Conservation (phyloP, 2,888 invertebrate genomes). For the Ormyrus labotus region DNA sequence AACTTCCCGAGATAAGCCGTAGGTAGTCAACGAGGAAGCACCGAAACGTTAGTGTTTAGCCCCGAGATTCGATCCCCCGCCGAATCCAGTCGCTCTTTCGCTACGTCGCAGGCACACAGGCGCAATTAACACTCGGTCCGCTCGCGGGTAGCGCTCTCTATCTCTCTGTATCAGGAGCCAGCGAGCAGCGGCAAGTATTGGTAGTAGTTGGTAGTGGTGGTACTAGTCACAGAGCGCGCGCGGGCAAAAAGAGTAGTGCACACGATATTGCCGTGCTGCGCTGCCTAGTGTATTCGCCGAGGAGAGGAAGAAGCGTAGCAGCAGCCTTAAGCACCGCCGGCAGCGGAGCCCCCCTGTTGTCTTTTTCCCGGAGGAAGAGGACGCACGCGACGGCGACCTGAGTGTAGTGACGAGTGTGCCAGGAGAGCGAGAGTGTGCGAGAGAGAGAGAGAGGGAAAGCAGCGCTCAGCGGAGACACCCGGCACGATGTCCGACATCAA, state of each 20-base stretch:
- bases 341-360: neutral
- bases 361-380: neutral
- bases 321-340: no score
- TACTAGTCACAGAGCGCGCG: slow-evolving; percentile 62
- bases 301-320: slow-evolving; percentile 4
- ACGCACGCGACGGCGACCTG: neutral
- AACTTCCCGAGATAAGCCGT: no score
- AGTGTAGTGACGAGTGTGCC: neutral
- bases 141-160: no score
- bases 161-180: no score
- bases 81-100: slow-evolving; percentile 1
- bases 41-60: no score
- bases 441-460: no score
- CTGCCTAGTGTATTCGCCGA: slow-evolving; percentile 27
- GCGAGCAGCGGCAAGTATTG: no score
- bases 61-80: no score
- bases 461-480: neutral
- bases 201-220: neutral
- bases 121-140: neutral
- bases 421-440: neutral
- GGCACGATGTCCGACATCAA: slow-evolving; percentile 74
- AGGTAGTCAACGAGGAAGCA: no score
- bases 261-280: no score
- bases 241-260: slow-evolving; percentile 55
- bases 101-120: neutral